These are phyloP conservation scores for Pangasius mekongensis DNA, from an alignment of 2,797 vertebrate genomes.

Conservation along the genomic window DNA sequence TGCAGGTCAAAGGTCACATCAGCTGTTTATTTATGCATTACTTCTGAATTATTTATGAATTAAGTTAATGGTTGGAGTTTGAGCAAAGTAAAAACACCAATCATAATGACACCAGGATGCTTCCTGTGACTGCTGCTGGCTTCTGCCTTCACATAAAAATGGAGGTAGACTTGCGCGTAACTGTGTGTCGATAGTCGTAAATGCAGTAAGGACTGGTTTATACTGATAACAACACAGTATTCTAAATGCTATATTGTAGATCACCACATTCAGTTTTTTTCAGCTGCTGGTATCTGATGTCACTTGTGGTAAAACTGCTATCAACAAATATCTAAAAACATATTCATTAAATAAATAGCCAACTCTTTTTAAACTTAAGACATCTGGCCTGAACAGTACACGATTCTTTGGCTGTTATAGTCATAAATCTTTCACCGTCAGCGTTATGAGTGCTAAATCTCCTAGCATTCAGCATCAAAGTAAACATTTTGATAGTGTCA, in stretches of 20 bases:
- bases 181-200: not conserved
- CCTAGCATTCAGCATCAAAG: not conserved
- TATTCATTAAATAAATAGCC: not conserved
- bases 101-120: not conserved
- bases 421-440: not conserved
- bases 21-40: constrained; percentile 1
- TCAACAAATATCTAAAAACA: not conserved
- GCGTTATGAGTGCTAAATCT: not conserved
- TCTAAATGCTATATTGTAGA: not conserved
- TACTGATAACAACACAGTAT: not conserved
- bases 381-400: not conserved
- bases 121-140: not conserved
- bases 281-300: not conserved
- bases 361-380: not conserved
- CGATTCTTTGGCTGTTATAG: not conserved
- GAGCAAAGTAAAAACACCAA: not conserved
- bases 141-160: not conserved
- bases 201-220: not conserved
- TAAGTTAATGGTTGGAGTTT: not conserved
- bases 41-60: constrained; percentile 1
- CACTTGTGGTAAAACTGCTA: not conserved
- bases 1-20: not conserved
- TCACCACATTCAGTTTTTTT: not conserved
- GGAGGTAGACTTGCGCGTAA: not conserved
- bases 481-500: not conserved